These are phyloP conservation scores for Hemicordylus capensis DNA, from an alignment of 2,113 vertebrate species.

Conservation along the genomic window DNA sequence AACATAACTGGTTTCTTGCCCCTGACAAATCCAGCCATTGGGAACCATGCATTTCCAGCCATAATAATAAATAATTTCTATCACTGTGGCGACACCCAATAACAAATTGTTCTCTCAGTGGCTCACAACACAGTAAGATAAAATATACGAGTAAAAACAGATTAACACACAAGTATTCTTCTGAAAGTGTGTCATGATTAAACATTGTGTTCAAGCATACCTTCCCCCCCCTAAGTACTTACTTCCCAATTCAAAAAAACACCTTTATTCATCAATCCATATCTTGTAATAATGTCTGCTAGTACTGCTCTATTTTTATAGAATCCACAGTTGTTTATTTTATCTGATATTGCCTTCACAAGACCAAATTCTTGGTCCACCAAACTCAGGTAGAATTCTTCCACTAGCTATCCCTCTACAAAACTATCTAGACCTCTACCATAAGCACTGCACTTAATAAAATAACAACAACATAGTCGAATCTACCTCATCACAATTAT, in stretches of 20 bases:
- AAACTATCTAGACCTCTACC: background rate
- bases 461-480: conserved; percentile 16
- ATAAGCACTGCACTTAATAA: conserved; percentile 17
- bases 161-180: background rate
- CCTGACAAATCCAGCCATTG: too few species aligned
- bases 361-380: background rate
- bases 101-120: too few species aligned
- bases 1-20: background rate
- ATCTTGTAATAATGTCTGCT: background rate
- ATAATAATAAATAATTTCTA: too few species aligned
- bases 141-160: too few species aligned
- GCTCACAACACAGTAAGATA: too few species aligned
- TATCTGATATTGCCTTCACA: background rate
- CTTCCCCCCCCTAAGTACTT: conserved; percentile 34
- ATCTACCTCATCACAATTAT: conserved; percentile 1
- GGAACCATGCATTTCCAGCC: background rate
- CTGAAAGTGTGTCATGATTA: too few species aligned
- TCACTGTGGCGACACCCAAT: too few species aligned
- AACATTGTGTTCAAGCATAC: background rate
- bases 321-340: background rate
- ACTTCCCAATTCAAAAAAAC: conserved; percentile 18
- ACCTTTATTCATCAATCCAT: conserved; percentile 19
- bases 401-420: conserved; percentile 16
- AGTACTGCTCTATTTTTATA: background rate
- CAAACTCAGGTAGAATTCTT: background rate